Conservation (phyloP, 2,113 vertebrate genomes). For the Promerops cafer region DNA sequence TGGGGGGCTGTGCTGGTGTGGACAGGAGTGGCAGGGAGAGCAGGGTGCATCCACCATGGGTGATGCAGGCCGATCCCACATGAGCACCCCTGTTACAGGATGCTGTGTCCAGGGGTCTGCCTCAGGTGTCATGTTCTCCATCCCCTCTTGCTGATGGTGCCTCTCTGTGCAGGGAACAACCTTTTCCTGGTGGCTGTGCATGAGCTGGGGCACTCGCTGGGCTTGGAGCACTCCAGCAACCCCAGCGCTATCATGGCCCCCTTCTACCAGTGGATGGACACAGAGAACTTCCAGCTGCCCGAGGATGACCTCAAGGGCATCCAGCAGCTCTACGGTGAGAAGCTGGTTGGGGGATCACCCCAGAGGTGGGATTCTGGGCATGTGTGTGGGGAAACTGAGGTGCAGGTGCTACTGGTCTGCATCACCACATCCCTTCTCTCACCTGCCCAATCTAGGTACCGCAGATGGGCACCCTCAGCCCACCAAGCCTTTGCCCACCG, state of each 20-base stretch:
- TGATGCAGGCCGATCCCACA: not conserved
- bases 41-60: not conserved
- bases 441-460: conserved; percentile 56
- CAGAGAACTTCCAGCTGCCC: conserved; percentile 85
- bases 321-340: conserved; percentile 91
- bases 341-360: not conserved
- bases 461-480: conserved; percentile 75
- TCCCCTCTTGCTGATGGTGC: not conserved
- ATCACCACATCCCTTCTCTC: not conserved
- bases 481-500: conserved; percentile 78
- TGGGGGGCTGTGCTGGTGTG: not conserved
- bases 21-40: not conserved
- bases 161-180: conserved; percentile 78
- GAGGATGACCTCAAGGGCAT: conserved; percentile 90
- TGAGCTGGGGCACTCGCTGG: conserved; percentile 90
- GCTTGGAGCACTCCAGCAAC: conserved; percentile 93
- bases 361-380: not conserved
- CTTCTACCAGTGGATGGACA: conserved; percentile 94
- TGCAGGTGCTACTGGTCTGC: not conserved
- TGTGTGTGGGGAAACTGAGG: rapidly evolving
- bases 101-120: not conserved
- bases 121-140: rapidly evolving
- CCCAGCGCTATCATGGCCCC: conserved; percentile 91
- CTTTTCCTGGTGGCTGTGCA: conserved; percentile 94
- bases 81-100: not conserved